Base-by-base conservation (phyloP, 2,888 invertebrate genomes). In the Ptychoptera contaminata region DNA sequence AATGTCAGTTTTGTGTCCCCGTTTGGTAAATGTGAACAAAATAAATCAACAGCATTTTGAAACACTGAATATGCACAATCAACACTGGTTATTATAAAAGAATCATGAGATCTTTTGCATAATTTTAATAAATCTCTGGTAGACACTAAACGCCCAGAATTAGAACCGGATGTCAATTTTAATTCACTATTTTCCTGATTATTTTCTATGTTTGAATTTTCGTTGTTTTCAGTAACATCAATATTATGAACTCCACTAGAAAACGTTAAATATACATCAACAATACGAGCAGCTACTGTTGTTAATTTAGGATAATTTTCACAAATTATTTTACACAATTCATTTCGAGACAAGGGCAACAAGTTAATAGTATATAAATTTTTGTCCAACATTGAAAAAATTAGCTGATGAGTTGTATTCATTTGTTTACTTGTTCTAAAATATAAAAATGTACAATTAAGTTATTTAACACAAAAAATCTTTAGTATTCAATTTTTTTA, bases 71-170 rank as follows among this genome's bases (percentile, higher is more conserved):
- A 65, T 2, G 65, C 66, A 49, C 65, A 65, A 48, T 66, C 66
- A 0, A 60, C 47, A 48, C 82, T 82, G 0, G 80, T 73, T 0
- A 84, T 76, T 48, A 82, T 75, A 60, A 85, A 86, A 53, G 79
- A 77, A 11, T 74, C 66, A 10, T 78, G 72, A 6, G 88, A 77
- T 56, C 96, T 71, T 5, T 76, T 70, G 57, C 93, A 94, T 79
- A 92, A 86, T 61, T 93, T 94, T 52, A 94, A 77, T 40, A 96
- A 71, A 70, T 96, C 96, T 53, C 94, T 75, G 1, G 84, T 83
- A 0, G 86, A 85, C 16, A 79, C 82, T 38, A 80, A 63, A 52
- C 86, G 70, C 1, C 77, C 76, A 0, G 64, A 64, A 47, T 60
- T 62, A 2, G 57, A 51, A 23, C 58, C 48, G 3, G 43, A 47